phyloP scores from a whole-genome alignment of 2,888 invertebrate species.

The Microctonus aethiopoides region DNA sequence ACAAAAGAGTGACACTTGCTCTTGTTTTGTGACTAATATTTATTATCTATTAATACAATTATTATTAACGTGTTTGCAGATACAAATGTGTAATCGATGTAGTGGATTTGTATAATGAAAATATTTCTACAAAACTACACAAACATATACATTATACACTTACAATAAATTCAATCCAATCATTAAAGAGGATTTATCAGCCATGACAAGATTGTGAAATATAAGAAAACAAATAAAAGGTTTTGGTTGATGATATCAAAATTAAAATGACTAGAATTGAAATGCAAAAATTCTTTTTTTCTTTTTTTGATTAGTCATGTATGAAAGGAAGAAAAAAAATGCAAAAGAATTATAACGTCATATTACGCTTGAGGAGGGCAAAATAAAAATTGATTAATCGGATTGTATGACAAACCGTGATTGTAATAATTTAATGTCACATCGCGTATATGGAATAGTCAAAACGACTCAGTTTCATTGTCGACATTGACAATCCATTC shows the following conservation, averaged over 20 bases:
- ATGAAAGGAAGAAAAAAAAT: background rate
- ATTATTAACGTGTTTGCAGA: too few species aligned
- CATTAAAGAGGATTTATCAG: background rate
- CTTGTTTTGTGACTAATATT: too few species aligned
- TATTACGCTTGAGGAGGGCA: background rate
- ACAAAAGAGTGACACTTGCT: too few species aligned
- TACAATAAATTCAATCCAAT: background rate
- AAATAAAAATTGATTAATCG: background rate
- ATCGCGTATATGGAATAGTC: background rate
- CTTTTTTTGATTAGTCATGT: background rate
- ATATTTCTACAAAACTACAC: too few species aligned
- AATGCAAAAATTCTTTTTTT: background rate
- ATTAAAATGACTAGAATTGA: too few species aligned
- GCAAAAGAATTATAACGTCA: background rate
- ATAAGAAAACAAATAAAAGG: too few species aligned
- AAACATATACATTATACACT: background rate
- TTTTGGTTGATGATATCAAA: too few species aligned
- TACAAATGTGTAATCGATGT: too few species aligned
- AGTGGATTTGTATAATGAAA: too few species aligned
- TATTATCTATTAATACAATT: too few species aligned
- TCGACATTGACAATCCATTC: constrained; percentile 2
- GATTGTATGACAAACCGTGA: background rate
- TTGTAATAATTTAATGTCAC: background rate
- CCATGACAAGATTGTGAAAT: background rate
- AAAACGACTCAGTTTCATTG: background rate